A percentile compares a stretch with the other conserved stretches of the same genome.
These are phyloP conservation scores for Triplophysa siluroides DNA, from an alignment of 2,113 vertebrate species.

Conservation along the genomic window DNA sequence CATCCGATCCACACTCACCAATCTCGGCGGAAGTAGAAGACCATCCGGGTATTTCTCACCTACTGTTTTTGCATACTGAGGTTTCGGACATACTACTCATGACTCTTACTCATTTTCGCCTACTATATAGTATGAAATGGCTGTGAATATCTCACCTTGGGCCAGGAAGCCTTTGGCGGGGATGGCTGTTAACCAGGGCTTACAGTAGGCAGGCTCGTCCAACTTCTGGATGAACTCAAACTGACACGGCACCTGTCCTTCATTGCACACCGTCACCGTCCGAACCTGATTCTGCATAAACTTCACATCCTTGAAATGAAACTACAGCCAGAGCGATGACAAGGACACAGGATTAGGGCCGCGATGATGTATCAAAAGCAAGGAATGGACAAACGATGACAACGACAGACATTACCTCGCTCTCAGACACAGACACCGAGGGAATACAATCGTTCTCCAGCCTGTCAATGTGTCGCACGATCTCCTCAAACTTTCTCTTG, in stretches of 20 bases:
- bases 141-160: constrained; percentile 75
- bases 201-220: constrained; percentile 85
- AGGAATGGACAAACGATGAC: neutral
- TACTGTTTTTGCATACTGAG: too few species aligned
- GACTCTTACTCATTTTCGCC: too few species aligned
- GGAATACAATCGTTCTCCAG: constrained; percentile 97
- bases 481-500: constrained; percentile 89
- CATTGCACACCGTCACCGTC: constrained; percentile 82
- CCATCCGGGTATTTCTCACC: too few species aligned
- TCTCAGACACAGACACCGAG: constrained; percentile 83
- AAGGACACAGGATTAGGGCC: neutral
- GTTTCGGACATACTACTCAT: too few species aligned
- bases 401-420: constrained; percentile 77
- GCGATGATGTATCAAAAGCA: neutral
- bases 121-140: too few species aligned
- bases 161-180: constrained; percentile 89
- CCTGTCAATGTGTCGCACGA: constrained; percentile 90
- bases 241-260: constrained; percentile 91
- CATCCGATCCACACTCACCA: too few species aligned
- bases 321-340: constrained; percentile 67
- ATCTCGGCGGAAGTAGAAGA: too few species aligned
- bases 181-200: constrained; percentile 87
- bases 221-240: constrained; percentile 96
- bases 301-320: constrained; percentile 88
- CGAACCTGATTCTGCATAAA: constrained; percentile 89